These are phyloP conservation scores for Drosophila peninsularis DNA, from an alignment of 2,888 invertebrate species.

Conservation along the genomic window DNA sequence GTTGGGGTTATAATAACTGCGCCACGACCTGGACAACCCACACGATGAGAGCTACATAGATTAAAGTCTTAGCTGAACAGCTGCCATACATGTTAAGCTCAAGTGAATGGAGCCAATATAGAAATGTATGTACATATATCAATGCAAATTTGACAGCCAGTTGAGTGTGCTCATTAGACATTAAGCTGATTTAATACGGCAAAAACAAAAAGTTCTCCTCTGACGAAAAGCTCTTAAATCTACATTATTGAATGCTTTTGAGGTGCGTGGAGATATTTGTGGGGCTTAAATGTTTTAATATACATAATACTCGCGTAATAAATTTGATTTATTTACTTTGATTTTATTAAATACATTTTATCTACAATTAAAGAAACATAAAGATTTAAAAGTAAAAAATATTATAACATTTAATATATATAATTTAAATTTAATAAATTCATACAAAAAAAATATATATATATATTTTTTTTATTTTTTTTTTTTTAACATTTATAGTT, in stretches of 20 bases:
- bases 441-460: too few relatives aligned
- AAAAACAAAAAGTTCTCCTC: background rate
- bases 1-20: conserved; percentile 12
- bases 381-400: too few relatives aligned
- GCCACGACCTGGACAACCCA: conserved; percentile 12
- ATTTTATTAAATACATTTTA: too few relatives aligned
- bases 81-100: conserved; percentile 11
- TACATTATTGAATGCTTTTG: background rate
- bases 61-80: conserved; percentile 17
- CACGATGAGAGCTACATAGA: conserved; percentile 10
- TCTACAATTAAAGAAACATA: too few relatives aligned
- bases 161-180: conserved; percentile 20
- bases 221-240: too few relatives aligned
- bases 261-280: background rate
- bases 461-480: too few relatives aligned
- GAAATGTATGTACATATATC: background rate
- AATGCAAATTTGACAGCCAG: conserved; percentile 20
- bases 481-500: too few relatives aligned
- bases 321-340: too few relatives aligned
- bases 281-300: background rate
- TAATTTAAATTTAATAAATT: too few relatives aligned
- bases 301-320: too few relatives aligned
- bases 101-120: background rate
- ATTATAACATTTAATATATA: too few relatives aligned
- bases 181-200: background rate